A percentile compares a stretch with the other conserved stretches of the same genome.
These are phyloP conservation scores for Limnothrissa miodon DNA, from an alignment of 2,113 vertebrate species.

Conservation along the genomic window DNA sequence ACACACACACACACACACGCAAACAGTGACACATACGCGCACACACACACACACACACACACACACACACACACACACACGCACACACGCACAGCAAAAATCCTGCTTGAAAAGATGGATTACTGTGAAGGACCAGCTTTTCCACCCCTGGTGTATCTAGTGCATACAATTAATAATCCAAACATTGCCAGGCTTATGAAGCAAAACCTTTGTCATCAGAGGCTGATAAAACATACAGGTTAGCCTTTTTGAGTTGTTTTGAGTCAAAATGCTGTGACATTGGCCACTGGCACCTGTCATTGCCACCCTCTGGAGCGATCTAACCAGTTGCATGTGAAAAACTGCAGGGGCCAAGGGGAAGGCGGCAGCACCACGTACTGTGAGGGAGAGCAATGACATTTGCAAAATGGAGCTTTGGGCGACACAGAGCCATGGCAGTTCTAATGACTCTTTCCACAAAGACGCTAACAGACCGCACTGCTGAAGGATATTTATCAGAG, in stretches of 20 bases:
- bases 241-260: neutral
- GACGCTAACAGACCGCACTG: neutral
- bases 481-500: slow-evolving; percentile 19
- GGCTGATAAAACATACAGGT: neutral
- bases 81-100: neutral
- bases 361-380: neutral
- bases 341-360: slow-evolving; percentile 30
- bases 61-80: too few species aligned
- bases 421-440: neutral
- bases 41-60: neutral
- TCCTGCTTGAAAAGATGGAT: neutral
- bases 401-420: neutral
- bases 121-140: neutral
- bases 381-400: slow-evolving; percentile 4
- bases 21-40: too few species aligned
- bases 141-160: neutral
- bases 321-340: slow-evolving; percentile 36
- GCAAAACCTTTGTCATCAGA: neutral
- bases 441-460: slow-evolving; percentile 18
- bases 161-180: neutral
- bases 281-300: neutral
- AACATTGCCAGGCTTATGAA: neutral
- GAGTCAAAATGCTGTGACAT: neutral
- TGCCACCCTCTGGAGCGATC: neutral
- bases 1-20: neutral